A percentile compares a stretch with the other conserved stretches of the same genome.
Evolutionary conservation across 2,113 vertebrate genomes (phyloP).

Genomic region (Plotosus lineatus): DNA sequence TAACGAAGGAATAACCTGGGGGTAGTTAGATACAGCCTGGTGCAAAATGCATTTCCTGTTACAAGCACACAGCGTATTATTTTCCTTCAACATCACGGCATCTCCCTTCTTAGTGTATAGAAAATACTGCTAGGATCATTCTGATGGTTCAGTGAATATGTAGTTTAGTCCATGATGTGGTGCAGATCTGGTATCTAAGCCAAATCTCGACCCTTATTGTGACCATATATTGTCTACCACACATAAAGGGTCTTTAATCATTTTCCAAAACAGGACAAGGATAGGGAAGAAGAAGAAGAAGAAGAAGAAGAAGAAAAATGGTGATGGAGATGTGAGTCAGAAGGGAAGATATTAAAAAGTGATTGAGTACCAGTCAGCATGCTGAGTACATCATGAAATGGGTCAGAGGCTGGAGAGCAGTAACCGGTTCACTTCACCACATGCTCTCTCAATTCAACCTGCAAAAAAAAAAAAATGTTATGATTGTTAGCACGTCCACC

Average conservation of each 20-base stretch:
- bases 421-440: not conserved
- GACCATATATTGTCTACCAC: not conserved
- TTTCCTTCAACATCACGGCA: not conserved
- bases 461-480: too few relatives aligned
- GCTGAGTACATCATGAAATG: conserved; percentile 1
- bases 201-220: not conserved
- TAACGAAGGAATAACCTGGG: not conserved
- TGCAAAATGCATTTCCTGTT: not conserved
- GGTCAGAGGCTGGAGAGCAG: not conserved
- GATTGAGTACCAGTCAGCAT: conserved; percentile 10
- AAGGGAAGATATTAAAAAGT: conserved; percentile 17
- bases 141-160: not conserved
- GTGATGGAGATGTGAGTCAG: not conserved
- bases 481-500: too few relatives aligned
- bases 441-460: too few relatives aligned
- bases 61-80: not conserved
- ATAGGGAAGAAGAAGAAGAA: not conserved
- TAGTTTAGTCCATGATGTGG: not conserved
- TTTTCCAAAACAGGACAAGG: not conserved
- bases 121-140: not conserved
- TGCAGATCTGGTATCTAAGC: not conserved
- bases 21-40: not conserved
- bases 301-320: not conserved
- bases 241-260: not conserved
- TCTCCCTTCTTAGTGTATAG: not conserved